Conservation (phyloP, 2,888 invertebrate genomes). For the Hirudinaria manillensis region DNA sequence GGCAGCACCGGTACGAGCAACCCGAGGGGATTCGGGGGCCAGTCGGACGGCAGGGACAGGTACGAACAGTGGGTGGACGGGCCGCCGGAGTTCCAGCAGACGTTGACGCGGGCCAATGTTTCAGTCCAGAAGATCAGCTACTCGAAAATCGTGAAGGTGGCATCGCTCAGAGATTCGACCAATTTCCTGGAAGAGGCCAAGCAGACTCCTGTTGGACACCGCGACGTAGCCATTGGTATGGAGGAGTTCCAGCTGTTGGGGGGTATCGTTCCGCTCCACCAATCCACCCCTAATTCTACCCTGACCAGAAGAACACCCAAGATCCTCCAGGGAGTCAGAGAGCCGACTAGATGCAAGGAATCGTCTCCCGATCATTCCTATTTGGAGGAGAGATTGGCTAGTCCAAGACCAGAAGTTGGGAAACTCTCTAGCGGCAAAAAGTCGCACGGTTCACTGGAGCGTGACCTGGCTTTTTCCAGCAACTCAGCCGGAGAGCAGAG, state of each 20-base stretch:
- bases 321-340: too few species aligned
- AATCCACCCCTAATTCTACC: neutral
- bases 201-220: neutral
- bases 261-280: neutral
- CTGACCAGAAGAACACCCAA: neutral
- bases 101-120: constrained; percentile 56
- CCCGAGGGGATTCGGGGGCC: too few species aligned
- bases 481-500: too few species aligned
- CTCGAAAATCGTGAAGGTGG: constrained; percentile 29
- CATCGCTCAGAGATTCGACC: neutral
- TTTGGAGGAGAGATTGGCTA: neutral
- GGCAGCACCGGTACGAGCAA: neutral
- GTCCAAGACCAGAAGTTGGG: neutral
- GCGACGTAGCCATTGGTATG: too few species aligned
- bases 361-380: neutral
- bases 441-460: too few species aligned
- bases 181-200: constrained; percentile 12
- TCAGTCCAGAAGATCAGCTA: constrained; percentile 2
- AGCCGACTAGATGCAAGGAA: neutral
- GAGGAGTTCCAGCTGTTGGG: too few species aligned
- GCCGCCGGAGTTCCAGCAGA: constrained; percentile 57
- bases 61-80: constrained; percentile 76
- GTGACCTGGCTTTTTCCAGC: too few species aligned
- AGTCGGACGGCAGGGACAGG: neutral
- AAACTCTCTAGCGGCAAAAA: too few species aligned